These are phyloP conservation scores for Megalops atlanticus DNA, from an alignment of 2,113 vertebrate genomes.

Conservation along the genomic window DNA sequence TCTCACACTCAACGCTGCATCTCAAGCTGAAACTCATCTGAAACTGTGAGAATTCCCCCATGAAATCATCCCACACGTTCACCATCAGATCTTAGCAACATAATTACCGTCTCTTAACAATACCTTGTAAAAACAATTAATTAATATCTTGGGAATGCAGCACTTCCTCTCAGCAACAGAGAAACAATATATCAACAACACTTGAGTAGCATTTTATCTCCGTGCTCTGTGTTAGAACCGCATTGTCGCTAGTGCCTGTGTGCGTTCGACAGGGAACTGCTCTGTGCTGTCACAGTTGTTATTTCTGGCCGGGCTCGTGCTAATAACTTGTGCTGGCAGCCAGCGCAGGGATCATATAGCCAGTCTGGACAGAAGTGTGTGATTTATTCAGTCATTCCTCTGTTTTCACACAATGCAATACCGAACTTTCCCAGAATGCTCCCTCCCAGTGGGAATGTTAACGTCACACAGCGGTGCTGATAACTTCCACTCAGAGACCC, in stretches of 20 bases:
- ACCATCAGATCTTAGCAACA: background rate
- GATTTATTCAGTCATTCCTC: background rate
- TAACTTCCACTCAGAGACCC: background rate
- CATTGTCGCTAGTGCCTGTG: background rate
- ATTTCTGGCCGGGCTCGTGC: background rate
- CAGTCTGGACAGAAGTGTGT: background rate
- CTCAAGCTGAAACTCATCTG: no score
- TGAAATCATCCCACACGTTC: background rate
- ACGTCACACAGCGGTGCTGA: background rate
- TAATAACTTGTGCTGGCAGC: background rate
- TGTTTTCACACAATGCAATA: background rate
- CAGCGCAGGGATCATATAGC: background rate
- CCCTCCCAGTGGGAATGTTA: background rate
- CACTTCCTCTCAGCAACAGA: background rate
- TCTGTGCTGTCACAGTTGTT: background rate
- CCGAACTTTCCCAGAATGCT: constrained; percentile 14
- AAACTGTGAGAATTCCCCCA: no score
- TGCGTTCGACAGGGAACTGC: background rate
- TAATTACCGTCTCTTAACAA: background rate
- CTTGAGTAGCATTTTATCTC: background rate
- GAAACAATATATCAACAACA: background rate
- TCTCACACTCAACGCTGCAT: no score
- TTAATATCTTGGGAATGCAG: background rate
- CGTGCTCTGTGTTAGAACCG: background rate
- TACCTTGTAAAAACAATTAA: background rate